Conservation (phyloP, 30 jellyfish, hydroid and myxozoan genomes). For the Aurelia aurita region DNA sequence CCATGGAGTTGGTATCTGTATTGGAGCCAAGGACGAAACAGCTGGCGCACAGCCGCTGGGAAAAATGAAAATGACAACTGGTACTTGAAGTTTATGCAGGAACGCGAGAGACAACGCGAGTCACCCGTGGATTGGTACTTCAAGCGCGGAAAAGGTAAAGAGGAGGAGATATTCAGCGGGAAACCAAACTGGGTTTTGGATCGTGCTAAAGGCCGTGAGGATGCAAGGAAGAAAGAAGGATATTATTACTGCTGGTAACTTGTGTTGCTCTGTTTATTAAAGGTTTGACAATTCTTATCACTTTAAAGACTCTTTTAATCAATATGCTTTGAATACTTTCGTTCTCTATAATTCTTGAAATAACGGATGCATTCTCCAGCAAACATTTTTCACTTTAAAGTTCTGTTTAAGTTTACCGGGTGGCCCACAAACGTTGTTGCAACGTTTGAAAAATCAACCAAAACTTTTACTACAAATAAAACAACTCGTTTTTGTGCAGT, state of each 20-base stretch:
- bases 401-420: too few relatives aligned
- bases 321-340: too few relatives aligned
- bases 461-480: too few relatives aligned
- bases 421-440: too few relatives aligned
- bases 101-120: conserved; percentile 63
- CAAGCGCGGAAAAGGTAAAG: conserved; percentile 60
- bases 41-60: conserved; percentile 64
- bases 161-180: conserved; percentile 11
- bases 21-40: conserved; percentile 70
- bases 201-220: conserved; percentile 71
- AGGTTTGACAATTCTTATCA: too few relatives aligned
- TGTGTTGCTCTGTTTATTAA: too few relatives aligned
- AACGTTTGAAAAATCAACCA: too few relatives aligned
- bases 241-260: conserved; percentile 60
- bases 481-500: too few relatives aligned
- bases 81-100: conserved; percentile 71
- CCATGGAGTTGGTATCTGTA: conserved; percentile 76
- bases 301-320: too few relatives aligned
- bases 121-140: conserved; percentile 55
- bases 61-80: conserved; percentile 58
- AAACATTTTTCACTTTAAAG: too few relatives aligned
- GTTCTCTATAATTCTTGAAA: too few relatives aligned
- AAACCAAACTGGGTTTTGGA: conserved; percentile 46
- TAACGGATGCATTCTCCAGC: too few relatives aligned
- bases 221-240: conserved; percentile 67